Base-by-base conservation (phyloP, 2,113 vertebrate species). In the Chroicocephalus ridibundus region DNA sequence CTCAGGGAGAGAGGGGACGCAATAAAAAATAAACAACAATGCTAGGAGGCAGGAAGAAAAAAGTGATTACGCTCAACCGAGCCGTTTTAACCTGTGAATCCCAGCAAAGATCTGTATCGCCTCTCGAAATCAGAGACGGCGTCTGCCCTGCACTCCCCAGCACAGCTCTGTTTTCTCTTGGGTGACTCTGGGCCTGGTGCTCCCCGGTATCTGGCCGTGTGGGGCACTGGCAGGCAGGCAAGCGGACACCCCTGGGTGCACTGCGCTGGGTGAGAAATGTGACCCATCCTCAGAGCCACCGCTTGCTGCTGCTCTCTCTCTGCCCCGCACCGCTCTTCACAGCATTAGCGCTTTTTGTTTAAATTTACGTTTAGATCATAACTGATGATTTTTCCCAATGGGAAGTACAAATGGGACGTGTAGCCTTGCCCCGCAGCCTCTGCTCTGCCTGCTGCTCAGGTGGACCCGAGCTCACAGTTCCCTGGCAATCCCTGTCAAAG, bases 321-420 rank as follows among this genome's bases (percentile, higher is more conserved):
- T 64, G 44, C 36, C 60, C 32, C 21, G 20, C 0, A 4, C 40
- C 2, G 1, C 27, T 61, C 32, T 74, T 89, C 42, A 27, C 24
- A 77, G 8, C 51, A 29, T 84, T n/a, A 40, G 42, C 9, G 21
- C 64, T 88, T 94, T 79, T 93, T 83, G 49, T 91, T 95, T 96
- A 80, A 94, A 96, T 96, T 92, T 81, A 79, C 26, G 36, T n/a
- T 38, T 47, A 80, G 71, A 84, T 87, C 31, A 25, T 58, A 79
- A 58, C 46, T 75, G 55, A 29, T 85, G 32, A 52, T 78, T 86
- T 93, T 93, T 75, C 14, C 70, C 66, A 34, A 6, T 2, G 46
- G 78, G 51, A 90, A 92, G 47, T 81, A 46, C 34, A 94, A 90
- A 79, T 62, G 66, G 72, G 68, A 54, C 19, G 14, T 16, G 83